phyloP scores from a whole-genome alignment of 2,113 vertebrate genomes.

The Periophthalmus modestus region DNA sequence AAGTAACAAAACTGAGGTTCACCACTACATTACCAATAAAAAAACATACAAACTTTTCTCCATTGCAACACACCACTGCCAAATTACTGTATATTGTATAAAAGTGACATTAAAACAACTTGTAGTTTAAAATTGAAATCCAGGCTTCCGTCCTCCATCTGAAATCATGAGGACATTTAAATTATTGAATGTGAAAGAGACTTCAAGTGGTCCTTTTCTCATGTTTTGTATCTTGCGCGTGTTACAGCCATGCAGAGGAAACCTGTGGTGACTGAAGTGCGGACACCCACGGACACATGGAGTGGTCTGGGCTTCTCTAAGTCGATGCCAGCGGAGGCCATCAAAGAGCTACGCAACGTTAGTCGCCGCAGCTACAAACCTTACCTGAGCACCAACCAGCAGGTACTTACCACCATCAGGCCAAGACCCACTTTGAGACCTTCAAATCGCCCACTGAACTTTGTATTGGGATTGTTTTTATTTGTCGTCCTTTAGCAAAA shows the following conservation, averaged over 20 bases:
- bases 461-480: slow-evolving; percentile 10
- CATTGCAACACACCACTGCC: too few relatives aligned
- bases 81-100: too few relatives aligned
- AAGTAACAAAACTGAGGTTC: too few relatives aligned
- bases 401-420: slow-evolving; percentile 49
- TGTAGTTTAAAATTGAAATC: too few relatives aligned
- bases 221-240: slow-evolving; percentile 6
- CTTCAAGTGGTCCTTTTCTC: not conserved
- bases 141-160: not conserved
- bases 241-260: slow-evolving; percentile 80
- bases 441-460: slow-evolving; percentile 8
- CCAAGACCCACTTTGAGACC: not conserved
- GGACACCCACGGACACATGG: slow-evolving; percentile 82
- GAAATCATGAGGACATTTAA: not conserved
- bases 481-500: slow-evolving; percentile 23
- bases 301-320: slow-evolving; percentile 83
- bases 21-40: too few relatives aligned
- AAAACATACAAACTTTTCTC: too few relatives aligned
- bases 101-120: too few relatives aligned
- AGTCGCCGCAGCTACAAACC: slow-evolving; percentile 79
- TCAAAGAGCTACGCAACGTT: slow-evolving; percentile 77
- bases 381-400: slow-evolving; percentile 68
- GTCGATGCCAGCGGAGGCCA: slow-evolving; percentile 81
- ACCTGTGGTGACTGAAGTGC: slow-evolving; percentile 79
- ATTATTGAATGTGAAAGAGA: not conserved